phyloP scores from a whole-genome alignment of 1,140 invertebrate species.

The Cyclina sinensis region DNA sequence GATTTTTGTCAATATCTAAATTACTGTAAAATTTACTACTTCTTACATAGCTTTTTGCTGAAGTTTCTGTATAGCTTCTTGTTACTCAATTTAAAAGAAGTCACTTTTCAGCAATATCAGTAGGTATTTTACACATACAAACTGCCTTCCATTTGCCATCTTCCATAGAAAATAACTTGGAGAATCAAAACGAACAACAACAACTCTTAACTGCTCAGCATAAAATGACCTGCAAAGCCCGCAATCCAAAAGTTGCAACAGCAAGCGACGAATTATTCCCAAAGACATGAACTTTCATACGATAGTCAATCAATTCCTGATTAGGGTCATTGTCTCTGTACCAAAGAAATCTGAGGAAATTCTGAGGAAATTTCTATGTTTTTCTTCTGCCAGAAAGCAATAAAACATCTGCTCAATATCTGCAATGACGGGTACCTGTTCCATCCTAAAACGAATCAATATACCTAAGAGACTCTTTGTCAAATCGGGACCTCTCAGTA shows the following conservation, averaged over 20 bases:
- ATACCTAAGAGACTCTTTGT: slow-evolving; percentile 69
- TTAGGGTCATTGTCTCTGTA: slow-evolving; percentile 1
- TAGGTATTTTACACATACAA: no score
- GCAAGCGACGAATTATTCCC: slow-evolving; percentile 56
- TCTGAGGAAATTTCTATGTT: not conserved
- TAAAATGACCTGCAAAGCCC: no score
- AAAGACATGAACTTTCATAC: slow-evolving; percentile 15
- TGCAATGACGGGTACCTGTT: not conserved
- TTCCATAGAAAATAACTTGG: no score
- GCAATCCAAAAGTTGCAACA: slow-evolving; percentile 58
- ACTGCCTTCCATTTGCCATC: no score
- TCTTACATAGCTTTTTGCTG: no score
- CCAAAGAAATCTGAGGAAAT: slow-evolving; percentile 42
- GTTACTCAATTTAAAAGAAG: no score
- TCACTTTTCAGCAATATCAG: no score
- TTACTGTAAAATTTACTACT: no score
- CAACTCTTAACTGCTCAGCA: no score
- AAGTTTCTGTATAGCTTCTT: no score
- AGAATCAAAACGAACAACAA: no score
- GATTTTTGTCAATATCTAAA: no score
- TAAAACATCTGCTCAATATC: slow-evolving; percentile 65
- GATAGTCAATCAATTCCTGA: slow-evolving; percentile 1
- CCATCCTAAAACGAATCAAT: not conserved
- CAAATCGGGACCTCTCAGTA: slow-evolving; percentile 81
- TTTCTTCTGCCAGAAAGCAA: slow-evolving; percentile 37